Conservation (phyloP, 2,113 vertebrate species). For the Panurus biarmicus region DNA sequence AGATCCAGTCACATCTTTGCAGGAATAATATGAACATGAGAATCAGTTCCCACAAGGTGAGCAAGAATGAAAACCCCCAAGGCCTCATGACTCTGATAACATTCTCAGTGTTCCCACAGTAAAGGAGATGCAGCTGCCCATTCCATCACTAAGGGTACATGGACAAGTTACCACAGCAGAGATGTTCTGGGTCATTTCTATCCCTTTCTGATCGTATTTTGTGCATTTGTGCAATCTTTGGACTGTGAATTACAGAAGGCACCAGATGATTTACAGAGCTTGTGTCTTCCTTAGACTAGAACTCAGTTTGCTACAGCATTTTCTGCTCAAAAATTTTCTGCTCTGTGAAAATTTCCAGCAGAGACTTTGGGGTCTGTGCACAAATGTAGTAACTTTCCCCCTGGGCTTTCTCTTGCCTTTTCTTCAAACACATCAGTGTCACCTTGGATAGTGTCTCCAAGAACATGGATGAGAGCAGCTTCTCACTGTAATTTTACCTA, state of each 20-base stretch:
- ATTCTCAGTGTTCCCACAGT: background rate
- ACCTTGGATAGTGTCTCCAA: background rate
- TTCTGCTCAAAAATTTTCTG: background rate
- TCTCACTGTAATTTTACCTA: background rate
- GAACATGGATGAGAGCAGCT: background rate
- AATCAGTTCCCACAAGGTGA: background rate
- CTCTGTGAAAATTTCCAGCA: background rate
- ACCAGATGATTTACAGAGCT: background rate
- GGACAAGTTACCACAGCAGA: background rate
- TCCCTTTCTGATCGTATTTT: background rate
- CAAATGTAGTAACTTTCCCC: background rate
- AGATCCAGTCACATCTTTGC: background rate
- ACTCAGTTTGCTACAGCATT: background rate
- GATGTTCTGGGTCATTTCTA: background rate
- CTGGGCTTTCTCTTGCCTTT: background rate
- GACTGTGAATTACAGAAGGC: background rate
- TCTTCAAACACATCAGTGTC: background rate
- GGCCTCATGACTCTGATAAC: background rate
- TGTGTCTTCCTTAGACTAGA: background rate
- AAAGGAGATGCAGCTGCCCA: background rate
- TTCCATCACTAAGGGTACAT: background rate
- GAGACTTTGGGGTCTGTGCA: background rate
- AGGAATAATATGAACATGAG: background rate
- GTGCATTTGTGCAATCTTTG: background rate
- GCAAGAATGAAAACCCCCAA: background rate